Base-by-base conservation (phyloP, 2,797 vertebrate species). In the Bradypodion pumilum region DNA sequence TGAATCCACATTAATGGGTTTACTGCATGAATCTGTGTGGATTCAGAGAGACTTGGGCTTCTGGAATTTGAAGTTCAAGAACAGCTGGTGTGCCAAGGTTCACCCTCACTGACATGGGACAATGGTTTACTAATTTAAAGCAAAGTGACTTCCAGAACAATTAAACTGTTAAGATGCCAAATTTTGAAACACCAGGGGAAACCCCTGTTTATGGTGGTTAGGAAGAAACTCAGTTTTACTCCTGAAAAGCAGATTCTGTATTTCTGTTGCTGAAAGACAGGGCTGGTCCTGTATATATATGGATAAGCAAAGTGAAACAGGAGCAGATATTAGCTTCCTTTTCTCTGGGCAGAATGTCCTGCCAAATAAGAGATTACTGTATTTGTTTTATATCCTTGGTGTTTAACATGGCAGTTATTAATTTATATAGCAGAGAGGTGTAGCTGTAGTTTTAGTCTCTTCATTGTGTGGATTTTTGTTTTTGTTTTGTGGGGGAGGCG, bases 121-220 rank as follows among this genome's bases (percentile, higher is more conserved):
- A 75, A 77, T 68, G 59, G 12, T 72, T 81, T 76, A 68, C 87
- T 8, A 52, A 84, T 21, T 83, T 87, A 25, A 86, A 83, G 10
- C 65, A 23, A 1, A 32, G 84, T 86, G 80, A 2, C 73, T 49
- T 85, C 44, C 44, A 84, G 78, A 1, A 40, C 2, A 83, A 40
- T 80, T 84, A 52, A 60, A 21, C 35, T 83, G 80, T 40, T 75
- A 8, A 89, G 29, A 44, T 84, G 4, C 82, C 75, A 49, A 1
- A 3, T 19, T 83, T 68, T 83, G 89, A 86, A 77, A 65, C 59
- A 88, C 83, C 0, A 60, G n/a, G n/a, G n/a, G 19, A n/a, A n/a
- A 56, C 56, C 21, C 15, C 13, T 56, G 15, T 77, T 59, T 40
- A 62, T 42, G 19, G 21, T 37, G 23, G 21, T 70, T 25, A 27